Base-by-base conservation (phyloP, 2,113 vertebrate species). In the Cinclus cinclus region DNA sequence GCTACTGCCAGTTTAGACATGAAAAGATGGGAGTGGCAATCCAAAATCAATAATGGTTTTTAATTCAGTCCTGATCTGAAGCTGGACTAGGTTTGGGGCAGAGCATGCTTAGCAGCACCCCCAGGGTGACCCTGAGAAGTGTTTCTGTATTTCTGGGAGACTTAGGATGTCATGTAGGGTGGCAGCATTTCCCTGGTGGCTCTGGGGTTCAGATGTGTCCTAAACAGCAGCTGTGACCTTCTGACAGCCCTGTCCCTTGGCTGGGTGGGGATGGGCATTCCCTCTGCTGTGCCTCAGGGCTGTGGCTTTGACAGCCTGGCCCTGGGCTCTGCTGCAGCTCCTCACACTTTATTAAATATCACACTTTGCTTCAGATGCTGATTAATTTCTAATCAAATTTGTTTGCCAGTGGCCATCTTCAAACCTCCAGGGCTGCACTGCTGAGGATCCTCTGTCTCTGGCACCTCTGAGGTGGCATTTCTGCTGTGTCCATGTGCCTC, bases 301-400 rank as follows among this genome's bases (percentile, higher is more conserved):
- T 68, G 60, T 37, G 39, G 17, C n/a, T 85, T 22, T 76, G 78
- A 13, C 69, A 75, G 78, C 62, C 74, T n/a, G 69, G 28, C 31
- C 33, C 21, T 2, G 8, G 73, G 55, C 50, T 41, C 31, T 2
- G 15, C 69, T 73, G 41, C 41, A 19, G 35, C 31, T 87, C 70
- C 64, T 78, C 65, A 55, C 18, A 75, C 70, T 88, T 85, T 70
- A 88, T 85, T 79, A 68, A 94, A 59, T 27, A 53, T 52, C 55
- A 53, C 59, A 73, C 86, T 80, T 77, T 35, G 28, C 35, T 60
- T 44, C 10, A 10, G 25, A 35, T 37, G 60, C 74, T 90, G 78
- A 50, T 79, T 71, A 39, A 71, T 63, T 79, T 68, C 79, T 76
- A 64, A 73, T 83, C 27, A 68, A 56, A 63, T 11, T 17, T 39